Conservation (phyloP, 1,140 invertebrate species). For the Rhyacophila brunnea region DNA sequence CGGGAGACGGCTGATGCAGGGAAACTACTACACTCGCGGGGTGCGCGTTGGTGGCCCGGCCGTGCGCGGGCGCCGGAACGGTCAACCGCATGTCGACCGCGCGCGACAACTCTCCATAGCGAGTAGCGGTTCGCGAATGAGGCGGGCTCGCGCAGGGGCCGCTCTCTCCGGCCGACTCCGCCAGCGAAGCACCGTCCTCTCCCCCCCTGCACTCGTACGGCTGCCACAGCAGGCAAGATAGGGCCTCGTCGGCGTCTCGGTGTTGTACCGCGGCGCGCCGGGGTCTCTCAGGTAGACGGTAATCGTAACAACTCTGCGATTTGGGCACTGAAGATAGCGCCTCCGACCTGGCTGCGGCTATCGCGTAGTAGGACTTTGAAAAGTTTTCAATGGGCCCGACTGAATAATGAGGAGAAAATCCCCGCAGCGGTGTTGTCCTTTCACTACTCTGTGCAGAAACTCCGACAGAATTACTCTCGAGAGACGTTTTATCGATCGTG, state of each 20-base stretch:
- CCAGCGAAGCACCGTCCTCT: slow-evolving; percentile 25
- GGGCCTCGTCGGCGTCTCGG: slow-evolving; percentile 51
- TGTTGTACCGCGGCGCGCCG: slow-evolving; percentile 40
- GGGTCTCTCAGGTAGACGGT: slow-evolving; percentile 23
- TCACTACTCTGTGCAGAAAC: too few species aligned
- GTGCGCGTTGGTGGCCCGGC: slow-evolving; percentile 38
- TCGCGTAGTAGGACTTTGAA: slow-evolving; percentile 6
- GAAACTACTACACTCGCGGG: slow-evolving; percentile 20
- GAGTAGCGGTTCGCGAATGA: slow-evolving; percentile 43
- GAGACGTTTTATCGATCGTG: too few species aligned
- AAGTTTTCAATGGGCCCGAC: slow-evolving; percentile 10
- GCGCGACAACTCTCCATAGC: slow-evolving; percentile 26
- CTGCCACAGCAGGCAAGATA: slow-evolving; percentile 52
- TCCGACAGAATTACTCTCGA: too few species aligned
- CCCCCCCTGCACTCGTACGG: slow-evolving; percentile 50
- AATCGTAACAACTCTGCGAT: slow-evolving; percentile 22
- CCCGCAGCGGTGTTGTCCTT: too few species aligned
- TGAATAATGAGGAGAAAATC: neutral
- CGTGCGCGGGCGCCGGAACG: slow-evolving; percentile 48
- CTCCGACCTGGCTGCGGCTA: neutral
- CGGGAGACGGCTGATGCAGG: slow-evolving; percentile 46
- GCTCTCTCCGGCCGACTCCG: slow-evolving; percentile 41
- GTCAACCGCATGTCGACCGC: slow-evolving; percentile 50
- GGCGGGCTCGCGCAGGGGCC: slow-evolving; percentile 49
- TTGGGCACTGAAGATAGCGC: slow-evolving; percentile 6